Evolutionary conservation across 2,113 vertebrate genomes (phyloP).

Genomic region (Epinephelus fuscoguttatus): DNA sequence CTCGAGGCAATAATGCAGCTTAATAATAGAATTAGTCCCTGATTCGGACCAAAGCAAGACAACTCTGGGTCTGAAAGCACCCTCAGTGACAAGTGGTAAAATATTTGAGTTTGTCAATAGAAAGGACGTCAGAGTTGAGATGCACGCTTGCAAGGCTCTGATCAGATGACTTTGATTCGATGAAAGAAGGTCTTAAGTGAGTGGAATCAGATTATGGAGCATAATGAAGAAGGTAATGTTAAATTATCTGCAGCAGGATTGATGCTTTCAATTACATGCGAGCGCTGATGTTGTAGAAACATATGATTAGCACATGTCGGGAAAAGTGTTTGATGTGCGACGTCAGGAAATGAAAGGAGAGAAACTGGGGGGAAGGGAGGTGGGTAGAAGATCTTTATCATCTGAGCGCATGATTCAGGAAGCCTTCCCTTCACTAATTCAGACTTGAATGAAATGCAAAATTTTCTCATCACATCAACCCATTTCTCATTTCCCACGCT

Average conservation of each 20-base stretch:
- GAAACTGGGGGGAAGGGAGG: neutral
- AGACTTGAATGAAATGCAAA: slow-evolving; percentile 36
- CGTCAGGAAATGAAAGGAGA: slow-evolving; percentile 29
- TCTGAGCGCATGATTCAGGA: slow-evolving; percentile 35
- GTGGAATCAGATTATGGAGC: slow-evolving; percentile 49
- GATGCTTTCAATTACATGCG: slow-evolving; percentile 51
- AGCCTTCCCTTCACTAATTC: slow-evolving; percentile 14
- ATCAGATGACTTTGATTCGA: slow-evolving; percentile 50
- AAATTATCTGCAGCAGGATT: slow-evolving; percentile 43
- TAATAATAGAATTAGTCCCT: too few species aligned
- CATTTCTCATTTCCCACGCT: slow-evolving; percentile 25
- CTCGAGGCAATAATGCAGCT: too few species aligned
- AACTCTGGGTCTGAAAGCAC: too few species aligned
- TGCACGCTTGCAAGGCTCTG: neutral
- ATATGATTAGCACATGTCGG: slow-evolving; percentile 50
- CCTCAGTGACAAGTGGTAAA: slow-evolving; percentile 8
- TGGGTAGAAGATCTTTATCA: slow-evolving; percentile 34
- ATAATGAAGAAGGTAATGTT: slow-evolving; percentile 54
- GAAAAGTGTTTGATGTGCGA: slow-evolving; percentile 39
- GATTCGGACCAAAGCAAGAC: too few species aligned
- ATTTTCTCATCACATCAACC: slow-evolving; percentile 37
- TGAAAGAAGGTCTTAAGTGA: slow-evolving; percentile 21
- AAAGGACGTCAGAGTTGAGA: neutral
- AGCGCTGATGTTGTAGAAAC: slow-evolving; percentile 51
- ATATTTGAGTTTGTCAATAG: slow-evolving; percentile 28